phyloP scores from a whole-genome alignment of 2,113 vertebrate species.

The Chloropsis cyanopogon region DNA sequence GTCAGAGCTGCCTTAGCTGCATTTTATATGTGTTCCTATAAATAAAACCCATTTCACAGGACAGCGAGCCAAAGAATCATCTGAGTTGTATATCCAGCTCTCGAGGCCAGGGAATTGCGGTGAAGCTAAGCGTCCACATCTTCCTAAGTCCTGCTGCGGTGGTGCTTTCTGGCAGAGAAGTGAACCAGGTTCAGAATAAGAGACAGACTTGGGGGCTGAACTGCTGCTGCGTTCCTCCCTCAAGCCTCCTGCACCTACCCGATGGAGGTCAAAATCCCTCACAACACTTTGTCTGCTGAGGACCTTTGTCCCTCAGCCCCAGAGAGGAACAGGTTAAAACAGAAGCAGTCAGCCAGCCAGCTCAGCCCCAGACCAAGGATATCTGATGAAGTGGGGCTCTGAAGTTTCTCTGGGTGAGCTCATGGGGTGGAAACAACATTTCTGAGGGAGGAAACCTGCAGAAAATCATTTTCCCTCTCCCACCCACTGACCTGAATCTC shows the following conservation, averaged over 20 bases:
- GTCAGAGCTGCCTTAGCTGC: not conserved
- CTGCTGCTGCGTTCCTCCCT: not conserved
- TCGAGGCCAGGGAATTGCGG: not conserved
- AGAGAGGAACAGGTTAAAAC: not conserved
- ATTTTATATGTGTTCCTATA: not conserved
- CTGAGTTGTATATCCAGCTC: not conserved
- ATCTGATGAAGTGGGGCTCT: not conserved
- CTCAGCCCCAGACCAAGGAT: fast-evolving
- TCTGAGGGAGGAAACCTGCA: not conserved
- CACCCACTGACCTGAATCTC: not conserved
- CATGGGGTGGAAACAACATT: not conserved
- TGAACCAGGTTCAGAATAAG: not conserved
- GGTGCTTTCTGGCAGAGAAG: conserved; percentile 7
- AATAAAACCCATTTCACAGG: not conserved
- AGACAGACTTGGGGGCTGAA: not conserved
- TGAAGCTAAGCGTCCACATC: not conserved
- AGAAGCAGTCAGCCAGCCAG: not conserved
- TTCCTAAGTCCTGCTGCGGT: conserved; percentile 18
- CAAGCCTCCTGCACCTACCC: not conserved
- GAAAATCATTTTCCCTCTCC: not conserved
- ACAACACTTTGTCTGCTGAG: not conserved
- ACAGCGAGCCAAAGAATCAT: not conserved
- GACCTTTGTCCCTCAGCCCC: not conserved
- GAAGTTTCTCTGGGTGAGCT: not conserved
- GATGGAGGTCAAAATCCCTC: not conserved